Conservation (phyloP, 2,113 vertebrate genomes). For the Malurus elegans region DNA sequence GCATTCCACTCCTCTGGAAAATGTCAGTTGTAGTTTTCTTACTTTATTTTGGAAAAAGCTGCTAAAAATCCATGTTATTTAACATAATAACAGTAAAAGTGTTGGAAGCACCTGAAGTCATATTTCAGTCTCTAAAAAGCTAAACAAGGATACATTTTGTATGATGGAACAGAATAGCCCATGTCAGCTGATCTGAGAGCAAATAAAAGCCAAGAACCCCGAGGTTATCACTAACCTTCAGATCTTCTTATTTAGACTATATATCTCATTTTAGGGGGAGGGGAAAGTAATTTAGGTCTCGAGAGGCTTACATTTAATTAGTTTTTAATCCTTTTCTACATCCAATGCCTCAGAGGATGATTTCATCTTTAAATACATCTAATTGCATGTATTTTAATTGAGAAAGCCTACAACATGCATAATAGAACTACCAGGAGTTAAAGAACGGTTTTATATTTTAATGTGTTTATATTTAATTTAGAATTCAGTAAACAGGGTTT, state of each 20-base stretch:
- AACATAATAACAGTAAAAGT: not conserved
- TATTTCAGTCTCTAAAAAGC: not conserved
- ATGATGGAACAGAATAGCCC: not conserved
- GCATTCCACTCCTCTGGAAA: not conserved
- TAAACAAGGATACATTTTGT: not conserved
- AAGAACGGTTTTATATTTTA: not conserved
- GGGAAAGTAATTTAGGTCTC: conserved; percentile 13
- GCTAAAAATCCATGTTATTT: not conserved
- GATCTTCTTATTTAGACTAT: not conserved
- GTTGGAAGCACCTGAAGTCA: not conserved
- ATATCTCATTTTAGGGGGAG: conserved; percentile 22
- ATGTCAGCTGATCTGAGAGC: not conserved
- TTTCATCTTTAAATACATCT: conserved; percentile 47
- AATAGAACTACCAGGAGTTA: not conserved
- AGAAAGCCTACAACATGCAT: not conserved
- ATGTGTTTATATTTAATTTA: conserved; percentile 16
- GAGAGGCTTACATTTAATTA: not conserved
- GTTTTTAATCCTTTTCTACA: conserved; percentile 34
- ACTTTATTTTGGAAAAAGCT: not conserved
- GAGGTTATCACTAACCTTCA: conserved; percentile 10
- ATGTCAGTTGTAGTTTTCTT: not conserved
- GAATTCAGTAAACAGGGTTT: conserved; percentile 20
- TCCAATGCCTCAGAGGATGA: not conserved
- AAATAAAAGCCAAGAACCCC: not conserved
- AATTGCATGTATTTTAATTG: conserved; percentile 33